Conservation (phyloP, 2,888 invertebrate genomes). For the Tachystola acroxantha region DNA sequence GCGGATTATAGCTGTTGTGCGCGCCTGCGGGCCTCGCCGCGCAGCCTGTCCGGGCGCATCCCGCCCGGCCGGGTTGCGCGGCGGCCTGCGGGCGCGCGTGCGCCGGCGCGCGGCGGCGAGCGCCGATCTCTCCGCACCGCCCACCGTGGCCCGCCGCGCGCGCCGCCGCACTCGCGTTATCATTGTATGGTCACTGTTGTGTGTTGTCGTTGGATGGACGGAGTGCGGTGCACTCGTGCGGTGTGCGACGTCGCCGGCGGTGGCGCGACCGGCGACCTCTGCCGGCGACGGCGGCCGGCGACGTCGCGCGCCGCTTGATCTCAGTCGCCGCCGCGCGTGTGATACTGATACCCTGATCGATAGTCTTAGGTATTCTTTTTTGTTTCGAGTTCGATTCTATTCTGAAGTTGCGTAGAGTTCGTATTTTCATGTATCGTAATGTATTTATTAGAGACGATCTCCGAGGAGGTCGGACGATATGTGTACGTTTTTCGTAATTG, state of each 20-base stretch:
- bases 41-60: constrained; percentile 16
- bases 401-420: constrained; percentile 70
- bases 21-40: constrained; percentile 19
- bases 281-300: too few relatives aligned
- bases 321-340: constrained; percentile 70
- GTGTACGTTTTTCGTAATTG: constrained; percentile 70
- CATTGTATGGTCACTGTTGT: constrained; percentile 53
- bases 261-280: neutral
- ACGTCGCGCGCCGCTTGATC: constrained; percentile 58
- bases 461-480: constrained; percentile 47
- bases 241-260: constrained; percentile 57
- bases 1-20: constrained; percentile 36
- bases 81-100: constrained; percentile 18
- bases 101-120: constrained; percentile 41
- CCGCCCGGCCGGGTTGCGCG: constrained; percentile 22
- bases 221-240: constrained; percentile 35
- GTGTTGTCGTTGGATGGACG: constrained; percentile 46
- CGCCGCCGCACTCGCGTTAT: constrained; percentile 54
- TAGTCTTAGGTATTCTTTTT: constrained; percentile 71
- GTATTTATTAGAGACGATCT: constrained; percentile 72
- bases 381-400: constrained; percentile 74
- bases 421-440: constrained; percentile 68
- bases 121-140: constrained; percentile 40
- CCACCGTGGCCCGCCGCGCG: constrained; percentile 54
- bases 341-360: constrained; percentile 66